Evolutionary conservation across 2,888 invertebrate species (phyloP).

Genomic region (Cantharis rufa): DNA sequence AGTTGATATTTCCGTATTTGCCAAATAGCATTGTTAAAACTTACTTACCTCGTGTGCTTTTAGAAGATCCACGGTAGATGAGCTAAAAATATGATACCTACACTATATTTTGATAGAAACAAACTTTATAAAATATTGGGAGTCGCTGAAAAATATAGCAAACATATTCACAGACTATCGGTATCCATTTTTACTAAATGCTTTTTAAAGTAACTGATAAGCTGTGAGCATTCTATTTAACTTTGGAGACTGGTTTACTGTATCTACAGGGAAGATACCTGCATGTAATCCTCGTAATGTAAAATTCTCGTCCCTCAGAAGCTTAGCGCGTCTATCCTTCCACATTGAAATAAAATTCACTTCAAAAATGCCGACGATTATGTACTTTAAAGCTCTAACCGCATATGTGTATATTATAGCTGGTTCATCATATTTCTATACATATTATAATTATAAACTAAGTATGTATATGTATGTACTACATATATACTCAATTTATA

Average conservation of each 20-base stretch:
- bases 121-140: conserved; percentile 6
- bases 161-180: conserved; percentile 39
- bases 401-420: background rate
- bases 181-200: conserved; percentile 45
- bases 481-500: too few relatives aligned
- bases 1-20: background rate
- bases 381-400: background rate
- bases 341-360: conserved; percentile 47
- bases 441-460: too few relatives aligned
- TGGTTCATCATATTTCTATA: background rate
- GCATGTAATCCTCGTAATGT: conserved; percentile 55
- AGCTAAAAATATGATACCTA: background rate
- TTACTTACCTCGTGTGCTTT: background rate
- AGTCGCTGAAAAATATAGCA: conserved; percentile 20
- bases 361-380: conserved; percentile 51
- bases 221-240: conserved; percentile 53
- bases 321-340: conserved; percentile 53
- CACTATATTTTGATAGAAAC: background rate
- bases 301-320: conserved; percentile 53
- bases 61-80: background rate
- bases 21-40: background rate
- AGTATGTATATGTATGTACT: too few relatives aligned
- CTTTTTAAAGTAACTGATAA: conserved; percentile 52
- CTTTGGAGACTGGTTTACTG: conserved; percentile 32
- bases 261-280: conserved; percentile 27